A percentile compares a stretch with the other conserved stretches of the same genome.
These are phyloP conservation scores for Mormyrus proboscirostris DNA, from an alignment of 2,797 vertebrate genomes.

Conservation along the genomic window DNA sequence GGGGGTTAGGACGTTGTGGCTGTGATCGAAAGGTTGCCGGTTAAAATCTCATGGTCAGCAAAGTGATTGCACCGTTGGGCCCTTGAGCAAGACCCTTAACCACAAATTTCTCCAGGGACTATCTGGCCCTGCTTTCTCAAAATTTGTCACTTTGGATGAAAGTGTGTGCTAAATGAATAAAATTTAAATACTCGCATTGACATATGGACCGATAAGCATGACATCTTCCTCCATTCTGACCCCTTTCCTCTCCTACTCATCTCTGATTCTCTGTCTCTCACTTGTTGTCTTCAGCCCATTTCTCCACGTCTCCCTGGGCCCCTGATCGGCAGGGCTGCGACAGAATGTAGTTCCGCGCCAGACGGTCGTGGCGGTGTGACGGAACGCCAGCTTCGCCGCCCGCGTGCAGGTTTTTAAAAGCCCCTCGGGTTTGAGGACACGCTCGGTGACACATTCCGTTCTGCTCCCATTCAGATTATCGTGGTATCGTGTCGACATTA, in stretches of 20 bases:
- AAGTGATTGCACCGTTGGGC: neutral
- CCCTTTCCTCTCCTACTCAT: neutral
- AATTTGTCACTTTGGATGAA: neutral
- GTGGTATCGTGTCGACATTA: neutral
- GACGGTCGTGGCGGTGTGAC: neutral
- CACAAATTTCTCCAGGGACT: neutral
- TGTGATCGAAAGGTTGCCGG: neutral
- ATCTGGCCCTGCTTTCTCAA: neutral
- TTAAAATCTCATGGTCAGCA: neutral
- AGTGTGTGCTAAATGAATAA: neutral
- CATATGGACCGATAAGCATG: neutral
- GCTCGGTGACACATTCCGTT: neutral
- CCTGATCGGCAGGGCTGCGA: neutral
- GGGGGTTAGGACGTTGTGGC: neutral
- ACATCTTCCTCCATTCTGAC: neutral
- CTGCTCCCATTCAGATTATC: neutral
- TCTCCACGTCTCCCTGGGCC: neutral
- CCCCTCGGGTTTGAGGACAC: neutral
- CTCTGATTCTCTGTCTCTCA: neutral
- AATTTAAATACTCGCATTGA: neutral
- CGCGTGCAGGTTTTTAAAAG: neutral
- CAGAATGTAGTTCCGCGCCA: neutral
- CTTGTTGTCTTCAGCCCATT: neutral
- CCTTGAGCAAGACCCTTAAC: neutral
- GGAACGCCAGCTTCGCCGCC: neutral